Conservation (phyloP, 2,797 vertebrate species). For the Todus mexicanus region DNA sequence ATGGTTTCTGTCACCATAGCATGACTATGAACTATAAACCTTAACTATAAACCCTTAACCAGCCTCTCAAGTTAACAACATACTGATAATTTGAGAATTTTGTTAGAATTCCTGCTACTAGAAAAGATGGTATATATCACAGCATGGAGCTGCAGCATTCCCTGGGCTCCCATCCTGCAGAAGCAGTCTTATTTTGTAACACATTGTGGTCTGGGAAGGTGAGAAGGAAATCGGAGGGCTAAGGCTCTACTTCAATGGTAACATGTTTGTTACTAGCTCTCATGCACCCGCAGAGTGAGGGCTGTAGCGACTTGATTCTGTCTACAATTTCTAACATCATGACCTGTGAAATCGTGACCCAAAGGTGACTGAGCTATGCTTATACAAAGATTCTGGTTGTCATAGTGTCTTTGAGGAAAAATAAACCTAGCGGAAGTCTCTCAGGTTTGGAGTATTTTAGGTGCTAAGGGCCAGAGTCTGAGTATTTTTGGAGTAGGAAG, state of each 20-base stretch:
- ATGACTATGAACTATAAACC: neutral
- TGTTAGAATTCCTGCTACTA: neutral
- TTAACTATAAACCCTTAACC: neutral
- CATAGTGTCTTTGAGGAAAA: neutral
- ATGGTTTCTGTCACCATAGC: neutral
- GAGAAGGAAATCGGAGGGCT: neutral
- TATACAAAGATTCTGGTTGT: neutral
- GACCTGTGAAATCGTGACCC: neutral
- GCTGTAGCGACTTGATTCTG: neutral
- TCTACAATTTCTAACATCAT: neutral
- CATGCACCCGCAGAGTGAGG: neutral
- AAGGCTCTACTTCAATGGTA: neutral
- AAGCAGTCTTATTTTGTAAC: neutral
- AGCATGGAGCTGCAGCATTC: neutral
- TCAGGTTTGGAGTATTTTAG: neutral
- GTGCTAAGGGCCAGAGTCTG: neutral
- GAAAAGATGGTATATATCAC: neutral
- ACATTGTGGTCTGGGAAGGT: neutral
- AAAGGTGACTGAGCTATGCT: neutral
- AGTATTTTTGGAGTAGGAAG: neutral
- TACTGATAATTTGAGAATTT: neutral
- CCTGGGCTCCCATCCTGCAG: neutral
- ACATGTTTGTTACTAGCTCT: neutral
- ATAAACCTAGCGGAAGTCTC: neutral
- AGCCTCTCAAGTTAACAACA: neutral